Evolutionary conservation across 2,113 vertebrate genomes (phyloP).

Genomic region (Phrynosoma platyrhinos): DNA sequence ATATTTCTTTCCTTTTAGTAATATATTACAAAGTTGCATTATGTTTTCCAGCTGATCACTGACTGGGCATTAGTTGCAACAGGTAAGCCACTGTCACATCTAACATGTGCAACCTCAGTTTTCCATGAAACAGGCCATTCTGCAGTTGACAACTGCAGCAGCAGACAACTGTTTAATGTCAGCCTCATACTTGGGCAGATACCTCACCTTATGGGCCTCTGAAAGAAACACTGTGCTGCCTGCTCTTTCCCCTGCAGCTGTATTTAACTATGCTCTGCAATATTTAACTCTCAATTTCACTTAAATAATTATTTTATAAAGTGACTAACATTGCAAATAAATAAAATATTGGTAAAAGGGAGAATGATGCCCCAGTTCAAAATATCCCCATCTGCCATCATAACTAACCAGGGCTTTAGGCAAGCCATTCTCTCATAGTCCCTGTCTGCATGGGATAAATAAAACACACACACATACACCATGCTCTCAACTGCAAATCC

Average conservation of each 20-base stretch:
- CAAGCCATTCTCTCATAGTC: not conserved
- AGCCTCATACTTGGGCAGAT: not conserved
- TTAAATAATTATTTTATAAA: not conserved
- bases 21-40: not conserved
- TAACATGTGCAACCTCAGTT: not conserved
- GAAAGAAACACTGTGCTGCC: not conserved
- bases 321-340: not conserved
- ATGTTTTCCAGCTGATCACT: not conserved
- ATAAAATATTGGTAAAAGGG: not conserved
- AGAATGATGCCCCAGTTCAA: not conserved
- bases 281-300: not conserved
- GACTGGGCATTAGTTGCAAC: not conserved
- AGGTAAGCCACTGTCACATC: conserved; percentile 7
- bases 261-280: not conserved
- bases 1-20: not conserved
- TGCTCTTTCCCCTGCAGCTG: not conserved
- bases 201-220: not conserved
- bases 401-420: not conserved
- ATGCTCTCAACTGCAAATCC: no score
- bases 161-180: not conserved
- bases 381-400: not conserved
- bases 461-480: no score
- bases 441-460: no score
- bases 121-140: conserved; percentile 14
- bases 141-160: not conserved